Evolutionary conservation across 2,113 vertebrate species (phyloP).

Genomic region (Vicugna pacos): DNA sequence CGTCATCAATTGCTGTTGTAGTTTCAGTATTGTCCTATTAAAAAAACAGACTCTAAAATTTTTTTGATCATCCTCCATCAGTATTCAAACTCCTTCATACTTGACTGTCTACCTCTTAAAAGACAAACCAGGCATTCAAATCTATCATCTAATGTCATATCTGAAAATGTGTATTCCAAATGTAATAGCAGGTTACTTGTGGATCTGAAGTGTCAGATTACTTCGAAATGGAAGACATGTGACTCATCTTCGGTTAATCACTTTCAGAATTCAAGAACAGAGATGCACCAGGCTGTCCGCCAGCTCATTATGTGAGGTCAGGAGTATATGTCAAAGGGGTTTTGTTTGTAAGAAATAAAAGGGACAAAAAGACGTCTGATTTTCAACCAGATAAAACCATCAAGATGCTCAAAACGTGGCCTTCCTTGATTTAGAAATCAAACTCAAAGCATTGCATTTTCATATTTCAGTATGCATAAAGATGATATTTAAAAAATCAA

Average conservation of each 20-base stretch:
- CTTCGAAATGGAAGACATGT: background rate
- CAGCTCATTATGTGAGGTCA: background rate
- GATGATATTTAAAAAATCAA: background rate
- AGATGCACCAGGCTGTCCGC: background rate
- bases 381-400: conserved; percentile 41
- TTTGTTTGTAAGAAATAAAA: conserved; percentile 17
- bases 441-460: conserved; percentile 35
- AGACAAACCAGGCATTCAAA: background rate
- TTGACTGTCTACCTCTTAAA: conserved; percentile 27
- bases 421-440: background rate
- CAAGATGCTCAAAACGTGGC: background rate
- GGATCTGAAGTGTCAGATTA: background rate
- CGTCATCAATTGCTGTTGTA: background rate
- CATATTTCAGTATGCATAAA: background rate
- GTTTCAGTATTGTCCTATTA: background rate
- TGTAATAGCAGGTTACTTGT: background rate
- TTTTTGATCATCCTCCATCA: background rate
- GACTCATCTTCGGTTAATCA: background rate
- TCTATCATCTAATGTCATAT: background rate
- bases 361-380: background rate
- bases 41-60: background rate
- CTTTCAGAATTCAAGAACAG: conserved; percentile 44
- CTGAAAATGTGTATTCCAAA: background rate
- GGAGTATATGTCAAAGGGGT: background rate
- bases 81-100: background rate